Base-by-base conservation (phyloP, 2,113 vertebrate species). In the Phalacrocorax pelagicus region DNA sequence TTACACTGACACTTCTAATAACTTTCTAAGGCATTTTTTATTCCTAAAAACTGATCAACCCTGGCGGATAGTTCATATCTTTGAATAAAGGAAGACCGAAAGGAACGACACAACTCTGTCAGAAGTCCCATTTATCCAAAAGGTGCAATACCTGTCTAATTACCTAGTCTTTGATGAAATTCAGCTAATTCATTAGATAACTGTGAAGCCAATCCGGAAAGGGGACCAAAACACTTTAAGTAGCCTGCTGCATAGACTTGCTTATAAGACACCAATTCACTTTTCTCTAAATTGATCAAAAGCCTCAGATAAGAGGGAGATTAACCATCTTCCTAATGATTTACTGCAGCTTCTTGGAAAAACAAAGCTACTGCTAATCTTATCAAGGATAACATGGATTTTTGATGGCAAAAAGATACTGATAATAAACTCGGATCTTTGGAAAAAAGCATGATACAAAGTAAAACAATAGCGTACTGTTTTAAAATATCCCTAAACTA, bases 241-340 rank as follows among this genome's bases (percentile, higher is more conserved):
- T 46, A 83, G 88, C 67, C 70, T 73, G 58, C 89, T 92, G 66
- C 62, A 77, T 10, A 69, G 78, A 52, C 90, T 61, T 69, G 70
- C 44, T 94, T 24, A 26, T 46, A 77, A 93, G 85, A 61, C 57
- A 90, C 30, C 81, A 7, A 82, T 75, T 95, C 93, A 75, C 89
- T 96, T 82, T 55, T 52, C 89, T 75, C 77, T 87, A 57, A 84
- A 87, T 81, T 96, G 89, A 96, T 94, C 94, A 90, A 90, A 96
- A 96, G 66, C 58, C 57, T 91, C 91, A 85, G 26, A 18, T 84
- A 91, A 92, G 88, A 73, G 67, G 71, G 51, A 95, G 94, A 96
- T 90, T 80, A 93, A 65, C 78, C 57, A 85, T 69, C 73, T 79
- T 91, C 81, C 93, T 92, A 34, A 87, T 61, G 77, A 81, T 75